Conservation (phyloP, 2,113 vertebrate genomes). For the Sander vitreus region DNA sequence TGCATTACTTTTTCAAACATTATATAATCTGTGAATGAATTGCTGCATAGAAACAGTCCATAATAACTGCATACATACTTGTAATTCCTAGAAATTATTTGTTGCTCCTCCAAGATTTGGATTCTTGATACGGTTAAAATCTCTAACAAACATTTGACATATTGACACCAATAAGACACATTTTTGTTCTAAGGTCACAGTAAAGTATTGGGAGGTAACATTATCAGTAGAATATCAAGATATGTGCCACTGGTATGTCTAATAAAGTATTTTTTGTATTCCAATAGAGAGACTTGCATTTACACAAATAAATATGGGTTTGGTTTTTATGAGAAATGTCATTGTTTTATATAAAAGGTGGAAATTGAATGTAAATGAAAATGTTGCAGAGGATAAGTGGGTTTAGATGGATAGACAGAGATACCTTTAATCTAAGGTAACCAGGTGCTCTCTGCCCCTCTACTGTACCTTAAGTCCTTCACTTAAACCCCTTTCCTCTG, state of each 20-base stretch:
- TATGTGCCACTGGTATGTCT: background rate
- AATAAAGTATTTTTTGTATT: background rate
- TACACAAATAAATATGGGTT: background rate
- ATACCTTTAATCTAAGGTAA: background rate
- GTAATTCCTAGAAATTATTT: background rate
- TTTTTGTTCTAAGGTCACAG: background rate
- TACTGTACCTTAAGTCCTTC: slow-evolving; percentile 1
- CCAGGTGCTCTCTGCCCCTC: slow-evolving; percentile 38
- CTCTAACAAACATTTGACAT: background rate
- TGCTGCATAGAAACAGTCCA: background rate
- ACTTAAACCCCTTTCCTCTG: slow-evolving; percentile 32
- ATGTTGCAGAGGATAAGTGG: slow-evolving; percentile 31
- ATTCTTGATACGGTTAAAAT: background rate
- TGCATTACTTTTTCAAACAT: background rate
- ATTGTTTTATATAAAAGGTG: background rate
- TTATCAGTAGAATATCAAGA: background rate
- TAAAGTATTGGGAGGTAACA: background rate
- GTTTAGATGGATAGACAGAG: slow-evolving; percentile 29
- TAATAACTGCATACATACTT: background rate
- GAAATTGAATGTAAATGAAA: background rate
- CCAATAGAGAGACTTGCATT: background rate
- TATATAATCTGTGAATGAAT: background rate
- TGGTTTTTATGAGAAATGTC: background rate
- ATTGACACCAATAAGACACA: background rate
- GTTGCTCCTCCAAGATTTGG: background rate